These are phyloP conservation scores for Ectropis grisescens DNA, from an alignment of 1,140 invertebrate species.

Conservation along the genomic window DNA sequence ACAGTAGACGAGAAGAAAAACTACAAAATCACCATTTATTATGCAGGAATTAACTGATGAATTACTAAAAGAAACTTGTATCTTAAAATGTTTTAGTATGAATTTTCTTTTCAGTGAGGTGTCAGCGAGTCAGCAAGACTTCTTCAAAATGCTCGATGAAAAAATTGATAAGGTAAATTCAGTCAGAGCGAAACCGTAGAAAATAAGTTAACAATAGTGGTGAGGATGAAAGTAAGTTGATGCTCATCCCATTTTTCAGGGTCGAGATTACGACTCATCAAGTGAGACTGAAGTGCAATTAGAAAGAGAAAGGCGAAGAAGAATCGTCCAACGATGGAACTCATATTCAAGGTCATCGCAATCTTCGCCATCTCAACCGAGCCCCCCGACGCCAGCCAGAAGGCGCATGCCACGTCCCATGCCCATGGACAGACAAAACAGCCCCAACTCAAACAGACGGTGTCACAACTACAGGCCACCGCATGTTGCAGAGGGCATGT, in stretches of 20 bases:
- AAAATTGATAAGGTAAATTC: constrained; percentile 89
- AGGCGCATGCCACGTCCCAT: constrained; percentile 34
- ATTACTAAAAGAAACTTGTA: no score
- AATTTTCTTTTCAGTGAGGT: constrained; percentile 86
- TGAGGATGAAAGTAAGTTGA: no score
- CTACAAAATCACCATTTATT: no score
- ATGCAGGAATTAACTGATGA: no score
- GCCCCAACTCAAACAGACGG: constrained; percentile 31
- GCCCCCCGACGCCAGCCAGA: constrained; percentile 46
- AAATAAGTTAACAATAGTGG: no score
- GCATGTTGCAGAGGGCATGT: constrained; percentile 48
- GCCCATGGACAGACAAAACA: constrained; percentile 40
- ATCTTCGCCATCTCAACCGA: constrained; percentile 40
- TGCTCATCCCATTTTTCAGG: no score
- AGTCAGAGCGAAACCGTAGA: no score
- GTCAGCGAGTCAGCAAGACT: constrained; percentile 88
- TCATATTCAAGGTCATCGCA: constrained; percentile 70
- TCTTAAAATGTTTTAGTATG: no score
- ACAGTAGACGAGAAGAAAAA: no score
- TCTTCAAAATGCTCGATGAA: constrained; percentile 92
- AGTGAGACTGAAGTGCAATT: constrained; percentile 74
- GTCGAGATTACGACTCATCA: constrained; percentile 79
- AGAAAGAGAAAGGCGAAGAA: constrained; percentile 71
- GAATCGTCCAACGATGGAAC: constrained; percentile 74
- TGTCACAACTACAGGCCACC: constrained; percentile 45